Conservation (phyloP, 2,797 vertebrate genomes). For the Microchirus variegatus region DNA sequence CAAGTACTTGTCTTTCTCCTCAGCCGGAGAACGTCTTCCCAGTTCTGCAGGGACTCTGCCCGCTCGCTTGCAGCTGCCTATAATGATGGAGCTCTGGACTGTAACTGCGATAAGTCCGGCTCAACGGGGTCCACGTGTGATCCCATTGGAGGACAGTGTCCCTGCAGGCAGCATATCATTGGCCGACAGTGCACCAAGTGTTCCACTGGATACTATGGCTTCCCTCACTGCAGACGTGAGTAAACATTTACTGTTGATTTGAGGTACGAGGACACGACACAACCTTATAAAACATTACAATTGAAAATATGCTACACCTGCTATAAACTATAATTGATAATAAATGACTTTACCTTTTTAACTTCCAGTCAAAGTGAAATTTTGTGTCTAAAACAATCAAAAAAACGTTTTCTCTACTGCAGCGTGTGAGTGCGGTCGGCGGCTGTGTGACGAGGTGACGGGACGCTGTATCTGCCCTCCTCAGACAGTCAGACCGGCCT, state of each 20-base stretch:
- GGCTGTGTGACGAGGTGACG: slow-evolving; percentile 88
- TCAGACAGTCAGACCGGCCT: slow-evolving; percentile 86
- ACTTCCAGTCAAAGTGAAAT: too few species aligned
- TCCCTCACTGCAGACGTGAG: slow-evolving; percentile 92
- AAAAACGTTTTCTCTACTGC: slow-evolving; percentile 8
- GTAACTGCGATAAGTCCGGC: slow-evolving; percentile 83
- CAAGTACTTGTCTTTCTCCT: slow-evolving; percentile 17
- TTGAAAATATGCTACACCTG: background rate
- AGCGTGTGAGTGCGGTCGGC: slow-evolving; percentile 87
- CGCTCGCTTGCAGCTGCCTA: slow-evolving; percentile 88
- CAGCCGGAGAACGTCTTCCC: slow-evolving; percentile 81
- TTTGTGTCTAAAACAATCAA: background rate
- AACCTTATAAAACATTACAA: too few species aligned
- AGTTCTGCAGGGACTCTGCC: slow-evolving; percentile 87
- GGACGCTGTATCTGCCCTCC: slow-evolving; percentile 92
- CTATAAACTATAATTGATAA: too few species aligned
- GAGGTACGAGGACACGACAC: background rate
- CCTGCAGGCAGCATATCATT: slow-evolving; percentile 83
- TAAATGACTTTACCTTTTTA: background rate
- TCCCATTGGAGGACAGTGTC: slow-evolving; percentile 88
- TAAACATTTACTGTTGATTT: slow-evolving; percentile 21
- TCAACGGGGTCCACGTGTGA: slow-evolving; percentile 77
- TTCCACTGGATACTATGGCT: slow-evolving; percentile 88
- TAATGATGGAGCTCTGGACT: slow-evolving; percentile 88
- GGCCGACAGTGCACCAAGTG: slow-evolving; percentile 90